These are phyloP conservation scores for Smutsia gigantea DNA, from an alignment of 2,797 vertebrate genomes.

Conservation along the genomic window DNA sequence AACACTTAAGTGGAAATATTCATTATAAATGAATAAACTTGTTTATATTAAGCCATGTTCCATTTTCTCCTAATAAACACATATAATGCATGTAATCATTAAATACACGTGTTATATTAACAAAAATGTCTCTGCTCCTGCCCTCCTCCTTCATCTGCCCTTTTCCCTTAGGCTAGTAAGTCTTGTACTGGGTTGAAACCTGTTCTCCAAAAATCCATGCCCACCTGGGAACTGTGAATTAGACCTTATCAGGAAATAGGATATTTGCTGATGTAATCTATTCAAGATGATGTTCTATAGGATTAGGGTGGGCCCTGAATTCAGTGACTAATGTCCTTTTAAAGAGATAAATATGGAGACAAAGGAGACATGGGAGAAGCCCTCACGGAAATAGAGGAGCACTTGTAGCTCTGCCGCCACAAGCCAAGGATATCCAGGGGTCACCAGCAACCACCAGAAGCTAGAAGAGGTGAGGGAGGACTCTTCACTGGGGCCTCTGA, in stretches of 20 bases:
- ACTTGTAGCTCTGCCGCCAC: background rate
- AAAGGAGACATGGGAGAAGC: background rate
- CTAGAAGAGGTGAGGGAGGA: background rate
- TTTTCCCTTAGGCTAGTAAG: background rate
- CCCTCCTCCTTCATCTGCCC: background rate
- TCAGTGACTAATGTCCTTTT: background rate
- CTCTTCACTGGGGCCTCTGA: fast-evolving
- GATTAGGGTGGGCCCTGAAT: background rate
- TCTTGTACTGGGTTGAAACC: background rate
- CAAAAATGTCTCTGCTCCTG: background rate
- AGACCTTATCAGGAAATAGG: background rate
- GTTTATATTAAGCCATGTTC: background rate
- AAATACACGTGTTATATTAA: background rate
- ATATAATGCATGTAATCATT: background rate
- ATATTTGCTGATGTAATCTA: background rate
- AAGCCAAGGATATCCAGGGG: background rate
- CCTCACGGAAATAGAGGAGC: background rate
- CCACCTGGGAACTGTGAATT: background rate
- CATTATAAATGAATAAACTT: background rate
- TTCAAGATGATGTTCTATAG: background rate
- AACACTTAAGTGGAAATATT: background rate
- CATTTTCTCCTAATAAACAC: background rate
- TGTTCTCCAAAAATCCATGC: background rate
- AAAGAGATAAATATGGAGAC: background rate
- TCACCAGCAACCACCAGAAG: background rate